Percentiles rank a stretch among this genome's conserved stretches.
Evolutionary conservation across 2,113 vertebrate species (phyloP).

Genomic region (Leucosticte australis): DNA sequence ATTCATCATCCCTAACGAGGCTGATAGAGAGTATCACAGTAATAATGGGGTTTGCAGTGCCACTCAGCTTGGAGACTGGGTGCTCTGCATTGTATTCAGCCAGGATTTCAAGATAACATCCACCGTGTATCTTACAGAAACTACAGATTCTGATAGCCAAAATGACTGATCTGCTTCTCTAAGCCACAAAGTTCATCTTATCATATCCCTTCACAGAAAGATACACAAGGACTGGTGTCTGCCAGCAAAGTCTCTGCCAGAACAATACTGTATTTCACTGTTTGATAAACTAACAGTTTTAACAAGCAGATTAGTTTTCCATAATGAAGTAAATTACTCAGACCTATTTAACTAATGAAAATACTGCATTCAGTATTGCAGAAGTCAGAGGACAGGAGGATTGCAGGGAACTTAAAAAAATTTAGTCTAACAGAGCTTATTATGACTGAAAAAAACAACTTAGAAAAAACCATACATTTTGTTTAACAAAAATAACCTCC

Average conservation of each 20-base stretch:
- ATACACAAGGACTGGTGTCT: not conserved
- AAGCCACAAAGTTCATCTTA: not conserved
- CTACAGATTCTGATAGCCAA: not conserved
- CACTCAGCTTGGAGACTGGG: not conserved
- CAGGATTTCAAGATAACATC: not conserved
- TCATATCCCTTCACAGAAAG: not conserved
- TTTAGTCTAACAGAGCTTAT: not conserved
- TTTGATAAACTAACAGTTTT: constrained; percentile 17
- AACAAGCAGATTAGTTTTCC: constrained; percentile 26
- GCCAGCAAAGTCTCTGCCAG: not conserved
- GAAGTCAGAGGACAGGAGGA: not conserved
- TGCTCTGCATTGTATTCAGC: constrained; percentile 32
- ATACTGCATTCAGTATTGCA: not conserved
- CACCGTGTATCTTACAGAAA: not conserved
- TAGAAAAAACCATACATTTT: not conserved
- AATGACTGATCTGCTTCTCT: not conserved
- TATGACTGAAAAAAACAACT: not conserved
- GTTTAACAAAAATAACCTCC: not conserved
- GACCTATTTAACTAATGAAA: not conserved
- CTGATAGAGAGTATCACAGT: not conserved
- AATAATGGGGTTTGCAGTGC: constrained; percentile 11
- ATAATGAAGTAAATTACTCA: constrained; percentile 13
- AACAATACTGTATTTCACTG: constrained; percentile 35
- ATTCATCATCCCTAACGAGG: constrained; percentile 46
- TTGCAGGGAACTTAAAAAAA: not conserved